Percentiles rank a stretch among this genome's conserved stretches.
Evolutionary conservation across 2,113 vertebrate species (phyloP).

Genomic region (Hemiscyllium ocellatum): DNA sequence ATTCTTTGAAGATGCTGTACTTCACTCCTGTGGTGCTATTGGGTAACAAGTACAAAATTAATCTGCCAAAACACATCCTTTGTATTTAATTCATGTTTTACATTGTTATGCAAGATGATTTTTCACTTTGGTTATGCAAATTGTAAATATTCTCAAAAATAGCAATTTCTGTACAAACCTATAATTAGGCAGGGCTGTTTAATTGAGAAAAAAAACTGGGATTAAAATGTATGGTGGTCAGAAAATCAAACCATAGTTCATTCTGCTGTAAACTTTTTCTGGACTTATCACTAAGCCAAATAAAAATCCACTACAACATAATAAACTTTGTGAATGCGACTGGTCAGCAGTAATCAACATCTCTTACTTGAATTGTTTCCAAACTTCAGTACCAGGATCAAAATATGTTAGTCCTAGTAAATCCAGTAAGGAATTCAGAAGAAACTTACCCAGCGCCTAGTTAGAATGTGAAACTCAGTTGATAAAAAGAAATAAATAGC

Average conservation of each 20-base stretch:
- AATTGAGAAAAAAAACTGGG: conserved; percentile 60
- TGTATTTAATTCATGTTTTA: background rate
- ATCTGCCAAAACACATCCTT: conserved; percentile 26
- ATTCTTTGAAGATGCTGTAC: background rate
- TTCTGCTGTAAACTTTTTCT: conserved; percentile 23
- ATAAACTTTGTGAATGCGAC: background rate
- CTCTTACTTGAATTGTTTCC: background rate
- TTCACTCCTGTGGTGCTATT: background rate
- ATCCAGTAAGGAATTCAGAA: background rate
- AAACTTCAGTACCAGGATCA: background rate
- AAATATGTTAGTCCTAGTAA: background rate
- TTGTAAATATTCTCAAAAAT: conserved; percentile 52
- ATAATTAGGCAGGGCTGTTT: conserved; percentile 64
- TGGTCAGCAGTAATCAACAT: background rate
- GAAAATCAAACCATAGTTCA: background rate
- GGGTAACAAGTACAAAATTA: background rate
- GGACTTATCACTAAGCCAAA: conserved; percentile 27
- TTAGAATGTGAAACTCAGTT: background rate
- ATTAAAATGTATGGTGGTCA: conserved; percentile 37
- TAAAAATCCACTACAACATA: background rate
- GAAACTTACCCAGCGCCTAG: background rate
- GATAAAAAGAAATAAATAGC: background rate
- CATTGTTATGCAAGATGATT: conserved; percentile 48
- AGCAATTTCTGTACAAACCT: conserved; percentile 72
- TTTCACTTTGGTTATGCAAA: conserved; percentile 76